Base-by-base conservation (phyloP, 2,113 vertebrate species). In the Eleginops maclovinus region DNA sequence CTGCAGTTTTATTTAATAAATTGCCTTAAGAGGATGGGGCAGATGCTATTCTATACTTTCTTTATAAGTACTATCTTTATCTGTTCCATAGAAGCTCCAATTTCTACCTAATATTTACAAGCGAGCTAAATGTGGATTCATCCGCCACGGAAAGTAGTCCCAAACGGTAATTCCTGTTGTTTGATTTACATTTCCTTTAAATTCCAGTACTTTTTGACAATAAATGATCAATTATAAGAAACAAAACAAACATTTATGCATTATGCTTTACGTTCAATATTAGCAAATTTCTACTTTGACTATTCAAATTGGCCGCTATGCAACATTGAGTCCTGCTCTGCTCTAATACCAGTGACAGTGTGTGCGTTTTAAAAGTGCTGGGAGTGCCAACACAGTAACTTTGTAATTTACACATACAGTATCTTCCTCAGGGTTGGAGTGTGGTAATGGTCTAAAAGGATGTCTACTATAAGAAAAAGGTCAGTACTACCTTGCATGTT, bases 351-450 rank as follows among this genome's bases (percentile, higher is more conserved):
- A 12, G 56, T 1, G 26, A 47, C 17, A 41, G 55, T 19, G 31
- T 73, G 46, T 74, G 21, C 62, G 46, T 77, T 84, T 82, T 77
- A 14, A 87, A 85, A 82, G 88, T 79, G 80, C 83, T 72, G 69
- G 59, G 68, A 80, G 86, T 77, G 79, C 62, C 10, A 15, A 53
- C 36, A 16, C 72, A 71, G 58, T 69, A 44, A 62, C 2, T 14
- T 26, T 0, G 16, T 19, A 9, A 28, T 49, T 17, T n/a, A 41
- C 61, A 51, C 51, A 41, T 28, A n/a, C n/a, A n/a, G 11, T 24
- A 75, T 44, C 50, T 58, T 49, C 43, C 17, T 31, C 50, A 12
- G 53, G 36, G 63, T 81, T 53, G 64, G 62, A 50, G 31, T 44
- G 54, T 72, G 53, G 41, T 67, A 49, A 69, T 67, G 36, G 5